Base-by-base conservation (phyloP, 1,140 invertebrate species). In the Tetramorium alpestre region DNA sequence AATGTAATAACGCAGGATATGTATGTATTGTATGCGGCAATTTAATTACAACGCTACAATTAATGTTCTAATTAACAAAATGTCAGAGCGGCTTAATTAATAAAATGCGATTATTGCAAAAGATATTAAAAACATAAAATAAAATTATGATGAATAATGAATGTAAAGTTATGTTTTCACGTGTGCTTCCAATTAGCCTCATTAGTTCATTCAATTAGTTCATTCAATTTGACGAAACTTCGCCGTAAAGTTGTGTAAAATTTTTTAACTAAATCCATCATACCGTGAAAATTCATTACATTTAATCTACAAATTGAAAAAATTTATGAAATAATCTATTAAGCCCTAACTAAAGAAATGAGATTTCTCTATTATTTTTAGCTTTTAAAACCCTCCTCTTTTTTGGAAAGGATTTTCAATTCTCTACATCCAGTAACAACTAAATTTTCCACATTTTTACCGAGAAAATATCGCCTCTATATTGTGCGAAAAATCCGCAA, bases 51-150 rank as follows among this genome's bases (percentile, higher is more conserved):
- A 67, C 33, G 28, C 49, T 69, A 44, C 54, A 73, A 84, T 84
- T 82, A 69, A 69, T 65, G 41, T 81, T 81, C 41, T 84, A 60
- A 84, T 84, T 81, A 81, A 81, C 62, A 25, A 2, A 80, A 72
- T 47, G 51, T 73, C 38, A 47, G 54, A 22, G 11, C 3, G 49
- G 10, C 38, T 58, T 69, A 81, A 81, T 81, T 81, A 72, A 70
- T 33, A 1, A 60, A 58, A 47, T 22, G 18, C 22, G 16, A 47
- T 62, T 47, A 73, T 33, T 47, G 18, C 4, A 25, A 25, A 25
- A 51, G 33, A 38, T n/a, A 25, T 69, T 56, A 3, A 41, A 69
- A 69, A 70, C 1, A 13, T 78, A 25, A 65, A 67, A 51, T 64
- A 64, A 54, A 38, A 54, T 56, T 18, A 2, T 7, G 16, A 47